Evolutionary conservation across 2,888 invertebrate genomes (phyloP), one percentile per base, ranked within the genome.

Genomic region (Lypha dubia): DNA sequence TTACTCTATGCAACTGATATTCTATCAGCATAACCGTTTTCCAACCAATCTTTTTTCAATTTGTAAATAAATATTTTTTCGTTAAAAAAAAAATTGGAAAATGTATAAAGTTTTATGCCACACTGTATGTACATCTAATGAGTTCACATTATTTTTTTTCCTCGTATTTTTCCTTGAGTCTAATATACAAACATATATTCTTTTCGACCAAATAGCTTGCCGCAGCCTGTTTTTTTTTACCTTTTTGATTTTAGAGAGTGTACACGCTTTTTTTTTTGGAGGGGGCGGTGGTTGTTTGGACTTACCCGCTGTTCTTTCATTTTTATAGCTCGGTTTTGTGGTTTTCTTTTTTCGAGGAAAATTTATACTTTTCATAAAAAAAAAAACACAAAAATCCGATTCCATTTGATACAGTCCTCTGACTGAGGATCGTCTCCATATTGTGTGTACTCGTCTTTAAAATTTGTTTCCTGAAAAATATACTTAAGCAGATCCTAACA

Each of bases 131-230:
- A n/a, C n/a, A n/a, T 11, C 46, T 44, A 44, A 46, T 44, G 24
- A 63, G 5, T 63, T n/a, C 2, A 17, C 9, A 22, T 63, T 46
- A 8, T 44, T 4, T 28, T 65, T n/a, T 0, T 11, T 4, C 28
- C 2, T 28, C 2, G 0, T 1, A 38, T 38, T 49, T 65, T 49
- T 65, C 65, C 46, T 65, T 65, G 46, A 65, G 65, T 32, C 11
- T 46, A 56, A 71, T 32, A 32, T 58, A 35, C 3, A 32, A 32
- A 32, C n/a, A 32, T 67, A n/a, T 44, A 7, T 44, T 58, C n/a
- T 65, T 44, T 22, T 65, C 32, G 13, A 28, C n/a, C 22, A 8
- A 13, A 11, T 24, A 38, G 1, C 24, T 32, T 3, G 13, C 11
- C 17, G 56, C 28, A 20, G n/a, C 15, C 35, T 7, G 8, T 58